These are phyloP conservation scores for Ashinkailepas kermadecensis DNA, from an alignment of 2,888 invertebrate genomes.

Conservation along the genomic window DNA sequence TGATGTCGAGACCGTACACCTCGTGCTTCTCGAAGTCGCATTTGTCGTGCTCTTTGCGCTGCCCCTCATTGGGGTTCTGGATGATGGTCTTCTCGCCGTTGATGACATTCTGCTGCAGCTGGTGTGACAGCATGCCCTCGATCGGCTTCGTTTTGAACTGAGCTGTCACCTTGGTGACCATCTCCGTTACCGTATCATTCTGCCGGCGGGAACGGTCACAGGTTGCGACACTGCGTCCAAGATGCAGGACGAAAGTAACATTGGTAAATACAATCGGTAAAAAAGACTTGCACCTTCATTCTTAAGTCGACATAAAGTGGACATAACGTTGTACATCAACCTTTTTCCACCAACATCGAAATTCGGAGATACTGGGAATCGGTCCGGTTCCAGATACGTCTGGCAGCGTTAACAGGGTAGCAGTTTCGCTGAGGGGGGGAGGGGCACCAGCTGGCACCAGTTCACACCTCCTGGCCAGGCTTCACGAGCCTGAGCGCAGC, in stretches of 20 bases:
- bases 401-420: too few species aligned
- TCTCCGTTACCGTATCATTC: conserved; percentile 85
- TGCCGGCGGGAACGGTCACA: conserved; percentile 41
- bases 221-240: too few species aligned
- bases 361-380: too few species aligned
- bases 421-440: too few species aligned
- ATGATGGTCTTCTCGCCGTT: conserved; percentile 97
- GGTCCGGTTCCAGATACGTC: too few species aligned
- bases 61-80: conserved; percentile 94
- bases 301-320: too few species aligned
- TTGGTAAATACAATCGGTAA: too few species aligned
- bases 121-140: conserved; percentile 92
- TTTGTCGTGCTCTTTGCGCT: conserved; percentile 95
- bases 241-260: too few species aligned
- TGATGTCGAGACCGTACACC: conserved; percentile 97
- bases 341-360: too few species aligned
- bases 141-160: conserved; percentile 94
- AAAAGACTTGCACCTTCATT: too few species aligned
- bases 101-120: conserved; percentile 90
- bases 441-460: too few species aligned
- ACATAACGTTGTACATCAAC: too few species aligned
- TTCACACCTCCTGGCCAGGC: conserved; percentile 44
- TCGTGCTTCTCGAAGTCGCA: conserved; percentile 91
- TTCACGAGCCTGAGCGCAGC: conserved; percentile 87
- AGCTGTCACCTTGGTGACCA: conserved; percentile 85